A percentile compares a stretch with the other conserved stretches of the same genome.
These are phyloP conservation scores for Ruditapes philippinarum DNA, from an alignment of 1,140 invertebrate genomes.

Conservation along the genomic window DNA sequence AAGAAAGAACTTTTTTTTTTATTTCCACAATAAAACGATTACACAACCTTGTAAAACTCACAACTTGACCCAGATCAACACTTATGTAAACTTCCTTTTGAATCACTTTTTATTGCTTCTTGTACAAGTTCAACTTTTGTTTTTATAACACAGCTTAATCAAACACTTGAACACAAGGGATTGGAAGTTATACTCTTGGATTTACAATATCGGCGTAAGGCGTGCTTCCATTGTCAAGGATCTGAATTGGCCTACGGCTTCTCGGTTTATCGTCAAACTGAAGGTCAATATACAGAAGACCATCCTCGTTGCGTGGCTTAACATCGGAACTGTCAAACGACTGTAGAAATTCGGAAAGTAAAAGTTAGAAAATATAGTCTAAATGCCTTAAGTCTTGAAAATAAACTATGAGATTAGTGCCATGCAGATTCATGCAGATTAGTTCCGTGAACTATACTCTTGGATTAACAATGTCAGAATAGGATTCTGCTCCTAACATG, in stretches of 20 bases:
- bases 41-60: no score
- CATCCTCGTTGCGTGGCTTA: conserved; percentile 71
- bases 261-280: conserved; percentile 73
- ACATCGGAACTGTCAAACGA: conserved; percentile 62
- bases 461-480: conserved; percentile 53
- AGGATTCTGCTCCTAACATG: conserved; percentile 6
- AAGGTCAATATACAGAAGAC: conserved; percentile 73
- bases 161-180: neutral
- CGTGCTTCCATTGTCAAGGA: conserved; percentile 65
- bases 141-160: neutral
- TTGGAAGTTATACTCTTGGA: conserved; percentile 33
- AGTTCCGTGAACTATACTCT: neutral
- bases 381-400: neutral
- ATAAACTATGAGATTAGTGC: neutral
- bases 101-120: neutral
- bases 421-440: neutral
- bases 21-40: neutral
- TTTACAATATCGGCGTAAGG: conserved; percentile 59
- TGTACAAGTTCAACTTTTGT: neutral
- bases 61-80: neutral
- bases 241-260: conserved; percentile 73
- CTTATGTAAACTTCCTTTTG: neutral
- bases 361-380: neutral
- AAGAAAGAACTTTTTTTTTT: neutral
- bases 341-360: conserved; percentile 50